phyloP scores from a whole-genome alignment of 2,113 vertebrate genomes.

The Girardinichthys multiradiatus region DNA sequence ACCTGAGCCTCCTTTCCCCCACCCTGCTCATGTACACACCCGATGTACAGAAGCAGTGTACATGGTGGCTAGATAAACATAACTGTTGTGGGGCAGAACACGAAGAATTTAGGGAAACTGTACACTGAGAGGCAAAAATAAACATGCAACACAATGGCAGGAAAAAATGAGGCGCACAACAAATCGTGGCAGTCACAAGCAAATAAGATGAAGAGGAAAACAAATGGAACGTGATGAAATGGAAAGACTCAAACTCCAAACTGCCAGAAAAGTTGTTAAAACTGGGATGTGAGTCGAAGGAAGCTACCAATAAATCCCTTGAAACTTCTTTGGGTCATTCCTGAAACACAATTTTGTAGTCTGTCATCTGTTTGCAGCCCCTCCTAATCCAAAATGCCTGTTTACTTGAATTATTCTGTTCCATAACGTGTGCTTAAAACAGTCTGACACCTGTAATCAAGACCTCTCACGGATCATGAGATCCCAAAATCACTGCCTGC shows the following conservation, averaged over 20 bases:
- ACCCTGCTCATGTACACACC: conserved; percentile 17
- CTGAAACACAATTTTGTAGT: conserved; percentile 30
- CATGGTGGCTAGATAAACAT: conserved; percentile 56
- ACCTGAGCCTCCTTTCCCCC: conserved; percentile 32
- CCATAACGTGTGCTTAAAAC: conserved; percentile 66
- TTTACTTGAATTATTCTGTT: conserved; percentile 67
- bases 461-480: conserved; percentile 46
- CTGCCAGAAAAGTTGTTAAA: neutral
- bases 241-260: neutral
- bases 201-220: conserved; percentile 24
- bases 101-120: conserved; percentile 63
- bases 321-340: conserved; percentile 30
- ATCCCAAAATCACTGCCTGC: conserved; percentile 61
- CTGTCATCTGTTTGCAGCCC: conserved; percentile 58
- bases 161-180: conserved; percentile 70
- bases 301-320: conserved; percentile 15
- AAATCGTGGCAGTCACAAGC: conserved; percentile 26
- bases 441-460: conserved; percentile 71
- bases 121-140: conserved; percentile 63
- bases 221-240: neutral
- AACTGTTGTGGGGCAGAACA: conserved; percentile 20
- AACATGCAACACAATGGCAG: conserved; percentile 69
- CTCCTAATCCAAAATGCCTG: conserved; percentile 60
- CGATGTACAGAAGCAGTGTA: conserved; percentile 41
- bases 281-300: neutral